These are phyloP conservation scores for Pogona vitticeps DNA, from an alignment of 2,113 vertebrate genomes.

Conservation along the genomic window DNA sequence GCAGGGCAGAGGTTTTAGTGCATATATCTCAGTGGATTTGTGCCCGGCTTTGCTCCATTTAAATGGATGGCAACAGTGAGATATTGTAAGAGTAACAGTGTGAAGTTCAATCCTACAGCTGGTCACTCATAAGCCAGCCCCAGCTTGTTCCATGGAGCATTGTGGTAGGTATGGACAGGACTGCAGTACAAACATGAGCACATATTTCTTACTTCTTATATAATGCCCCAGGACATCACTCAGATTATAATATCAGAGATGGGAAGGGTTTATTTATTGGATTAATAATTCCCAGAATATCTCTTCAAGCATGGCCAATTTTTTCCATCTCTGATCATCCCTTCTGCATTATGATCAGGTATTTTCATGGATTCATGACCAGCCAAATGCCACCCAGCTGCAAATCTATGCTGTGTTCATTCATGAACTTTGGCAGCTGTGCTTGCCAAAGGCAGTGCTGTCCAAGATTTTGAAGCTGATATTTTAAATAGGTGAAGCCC, in stretches of 20 bases:
- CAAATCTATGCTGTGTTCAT: background rate
- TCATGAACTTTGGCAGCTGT: background rate
- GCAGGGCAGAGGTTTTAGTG: background rate
- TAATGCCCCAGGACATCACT: background rate
- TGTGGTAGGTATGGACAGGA: background rate
- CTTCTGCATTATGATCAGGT: too few species aligned
- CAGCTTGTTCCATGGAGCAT: background rate
- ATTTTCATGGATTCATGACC: background rate
- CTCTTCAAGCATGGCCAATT: too few species aligned
- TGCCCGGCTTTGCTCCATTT: background rate
- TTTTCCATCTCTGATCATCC: too few species aligned
- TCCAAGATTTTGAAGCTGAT: slow-evolving; percentile 10
- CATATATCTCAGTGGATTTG: background rate
- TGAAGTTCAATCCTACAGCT: background rate
- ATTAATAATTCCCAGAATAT: too few species aligned
- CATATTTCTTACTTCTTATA: background rate
- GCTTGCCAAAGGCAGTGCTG: background rate
- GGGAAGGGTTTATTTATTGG: too few species aligned
- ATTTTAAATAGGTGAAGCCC: slow-evolving; percentile 7
- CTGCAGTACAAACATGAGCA: background rate
- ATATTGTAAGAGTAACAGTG: background rate
- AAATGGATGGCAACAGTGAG: background rate
- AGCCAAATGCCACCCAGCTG: background rate
- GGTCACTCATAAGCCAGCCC: background rate
- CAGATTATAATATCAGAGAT: background rate